Percentiles rank a stretch among this genome's conserved stretches.
These are phyloP conservation scores for Nestor notabilis DNA, from an alignment of 2,113 vertebrate species.

Conservation along the genomic window DNA sequence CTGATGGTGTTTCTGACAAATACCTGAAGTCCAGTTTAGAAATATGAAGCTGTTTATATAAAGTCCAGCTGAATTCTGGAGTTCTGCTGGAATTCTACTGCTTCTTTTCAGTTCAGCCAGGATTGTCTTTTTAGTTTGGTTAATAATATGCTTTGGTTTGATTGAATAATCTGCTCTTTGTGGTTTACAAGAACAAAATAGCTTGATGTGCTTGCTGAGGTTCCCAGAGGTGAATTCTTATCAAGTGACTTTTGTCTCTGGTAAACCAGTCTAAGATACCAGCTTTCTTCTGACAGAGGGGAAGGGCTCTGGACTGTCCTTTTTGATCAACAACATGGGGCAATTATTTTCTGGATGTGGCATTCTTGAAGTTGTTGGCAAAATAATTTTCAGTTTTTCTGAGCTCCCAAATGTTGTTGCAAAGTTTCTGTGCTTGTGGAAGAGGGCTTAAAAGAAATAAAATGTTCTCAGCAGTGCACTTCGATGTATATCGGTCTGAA, in stretches of 20 bases:
- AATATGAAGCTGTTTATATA: background rate
- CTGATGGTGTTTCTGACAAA: background rate
- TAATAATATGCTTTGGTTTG: background rate
- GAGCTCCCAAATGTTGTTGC: background rate
- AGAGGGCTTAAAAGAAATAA: background rate
- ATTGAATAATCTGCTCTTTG: background rate
- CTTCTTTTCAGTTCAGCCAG: background rate
- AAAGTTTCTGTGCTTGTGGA: background rate
- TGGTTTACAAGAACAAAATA: background rate
- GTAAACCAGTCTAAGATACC: background rate
- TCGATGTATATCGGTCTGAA: rapidly evolving
- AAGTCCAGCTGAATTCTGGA: background rate
- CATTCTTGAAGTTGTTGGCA: background rate
- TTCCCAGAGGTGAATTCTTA: background rate
- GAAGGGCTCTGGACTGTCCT: background rate
- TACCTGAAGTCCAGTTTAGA: background rate
- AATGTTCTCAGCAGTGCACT: background rate
- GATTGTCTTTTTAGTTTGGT: background rate
- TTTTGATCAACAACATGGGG: background rate
- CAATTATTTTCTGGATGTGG: background rate
- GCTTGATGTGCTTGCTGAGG: background rate
- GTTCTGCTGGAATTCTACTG: background rate
- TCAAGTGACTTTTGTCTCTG: background rate
- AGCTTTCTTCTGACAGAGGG: background rate
- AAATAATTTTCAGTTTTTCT: background rate